Evolutionary conservation across 2,797 vertebrate species (phyloP).

Genomic region (Macroramphosus scolopax): DNA sequence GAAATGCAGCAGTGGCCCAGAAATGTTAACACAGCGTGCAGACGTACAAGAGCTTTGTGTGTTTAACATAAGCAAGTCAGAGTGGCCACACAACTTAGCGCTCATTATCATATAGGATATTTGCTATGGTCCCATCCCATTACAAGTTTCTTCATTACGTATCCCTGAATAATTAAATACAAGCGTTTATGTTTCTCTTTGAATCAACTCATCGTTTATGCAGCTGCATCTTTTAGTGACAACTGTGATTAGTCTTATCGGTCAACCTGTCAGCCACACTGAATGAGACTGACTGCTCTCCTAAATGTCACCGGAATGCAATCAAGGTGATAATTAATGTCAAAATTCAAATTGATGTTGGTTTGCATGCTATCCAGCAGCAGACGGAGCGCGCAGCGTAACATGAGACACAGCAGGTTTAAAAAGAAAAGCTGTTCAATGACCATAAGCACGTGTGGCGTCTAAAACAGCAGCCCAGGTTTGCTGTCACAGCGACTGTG

Average conservation of each 20-base stretch:
- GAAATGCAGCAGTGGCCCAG: slow-evolving; percentile 27
- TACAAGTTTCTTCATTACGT: too few species aligned
- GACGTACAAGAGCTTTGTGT: too few species aligned
- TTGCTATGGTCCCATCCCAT: background rate
- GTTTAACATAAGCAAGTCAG: too few species aligned
- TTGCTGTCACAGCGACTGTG: background rate
- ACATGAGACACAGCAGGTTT: background rate
- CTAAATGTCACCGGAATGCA: slow-evolving; percentile 25
- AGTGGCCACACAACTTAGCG: background rate
- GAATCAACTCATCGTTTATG: background rate
- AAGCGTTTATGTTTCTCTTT: too few species aligned
- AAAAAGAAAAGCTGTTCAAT: background rate
- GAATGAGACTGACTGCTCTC: slow-evolving; percentile 1
- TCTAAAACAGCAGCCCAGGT: background rate
- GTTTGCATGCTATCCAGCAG: background rate
- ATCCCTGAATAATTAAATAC: too few species aligned
- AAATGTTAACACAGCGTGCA: slow-evolving; percentile 30
- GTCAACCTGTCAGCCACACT: background rate
- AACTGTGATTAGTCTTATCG: too few species aligned
- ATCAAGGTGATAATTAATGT: slow-evolving; percentile 7
- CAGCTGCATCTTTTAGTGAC: background rate
- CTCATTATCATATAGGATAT: background rate
- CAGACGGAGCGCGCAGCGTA: background rate
- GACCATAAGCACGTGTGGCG: background rate
- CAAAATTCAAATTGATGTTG: background rate